A percentile compares a stretch with the other conserved stretches of the same genome.
Conservation (phyloP, 2,888 invertebrate genomes). For the Glyphotaelius pellucidus region DNA sequence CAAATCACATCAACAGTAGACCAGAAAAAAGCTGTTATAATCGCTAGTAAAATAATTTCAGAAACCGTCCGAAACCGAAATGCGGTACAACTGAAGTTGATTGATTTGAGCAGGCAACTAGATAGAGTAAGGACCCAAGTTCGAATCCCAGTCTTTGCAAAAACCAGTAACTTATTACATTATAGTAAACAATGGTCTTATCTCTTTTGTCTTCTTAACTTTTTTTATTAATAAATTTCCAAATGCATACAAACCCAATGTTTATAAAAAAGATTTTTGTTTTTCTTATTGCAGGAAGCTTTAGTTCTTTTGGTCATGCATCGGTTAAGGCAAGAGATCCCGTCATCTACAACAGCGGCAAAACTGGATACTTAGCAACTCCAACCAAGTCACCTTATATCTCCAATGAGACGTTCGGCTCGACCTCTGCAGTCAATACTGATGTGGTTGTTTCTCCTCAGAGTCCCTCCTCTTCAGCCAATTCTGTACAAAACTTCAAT, state of each 20-base stretch:
- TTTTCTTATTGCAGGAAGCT: slow-evolving; percentile 74
- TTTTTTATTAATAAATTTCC: background rate
- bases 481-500: slow-evolving; percentile 67
- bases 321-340: slow-evolving; percentile 77
- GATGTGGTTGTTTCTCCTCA: slow-evolving; percentile 68
- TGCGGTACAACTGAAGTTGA: background rate
- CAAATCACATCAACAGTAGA: too few relatives aligned
- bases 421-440: slow-evolving; percentile 71
- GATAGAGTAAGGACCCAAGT: background rate
- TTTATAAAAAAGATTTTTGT: background rate
- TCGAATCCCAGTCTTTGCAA: background rate
- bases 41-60: background rate
- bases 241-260: background rate
- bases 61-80: background rate
- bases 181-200: background rate
- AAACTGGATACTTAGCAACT: slow-evolving; percentile 73
- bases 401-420: slow-evolving; percentile 69
- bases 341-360: slow-evolving; percentile 71
- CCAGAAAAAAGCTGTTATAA: background rate
- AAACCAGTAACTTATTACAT: background rate
- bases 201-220: background rate
- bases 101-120: background rate
- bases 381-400: slow-evolving; percentile 69
- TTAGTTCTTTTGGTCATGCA: slow-evolving; percentile 79
- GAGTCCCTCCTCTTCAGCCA: slow-evolving; percentile 67